Evolutionary conservation across 1,140 invertebrate genomes (phyloP).

Genomic region (Propsilocerus akamusi): DNA sequence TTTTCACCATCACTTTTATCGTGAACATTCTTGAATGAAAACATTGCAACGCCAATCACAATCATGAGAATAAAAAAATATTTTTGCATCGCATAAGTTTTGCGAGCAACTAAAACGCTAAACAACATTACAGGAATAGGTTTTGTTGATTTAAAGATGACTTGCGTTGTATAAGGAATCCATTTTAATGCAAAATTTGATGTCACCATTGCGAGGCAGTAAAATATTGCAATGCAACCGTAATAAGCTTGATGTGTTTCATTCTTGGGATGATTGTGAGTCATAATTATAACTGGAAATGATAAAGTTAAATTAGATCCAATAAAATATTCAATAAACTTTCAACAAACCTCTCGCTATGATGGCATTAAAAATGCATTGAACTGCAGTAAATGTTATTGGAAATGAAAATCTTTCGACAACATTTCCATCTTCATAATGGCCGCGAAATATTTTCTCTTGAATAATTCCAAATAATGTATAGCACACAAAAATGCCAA

Average conservation of each 20-base stretch:
- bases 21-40: neutral
- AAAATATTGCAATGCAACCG: neutral
- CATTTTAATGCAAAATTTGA: neutral
- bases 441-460: neutral
- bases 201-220: neutral
- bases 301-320: neutral
- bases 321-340: neutral
- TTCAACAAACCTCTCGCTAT: neutral
- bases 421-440: neutral
- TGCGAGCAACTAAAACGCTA: neutral
- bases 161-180: neutral
- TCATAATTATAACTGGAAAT: neutral
- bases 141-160: neutral
- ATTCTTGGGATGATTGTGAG: neutral
- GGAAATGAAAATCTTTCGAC: neutral
- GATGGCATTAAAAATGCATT: neutral
- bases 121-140: constrained; percentile 1
- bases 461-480: neutral
- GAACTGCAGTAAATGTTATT: neutral
- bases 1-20: neutral
- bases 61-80: neutral
- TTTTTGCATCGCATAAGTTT: neutral
- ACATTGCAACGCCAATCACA: neutral
- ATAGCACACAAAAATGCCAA: neutral
- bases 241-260: neutral